These are phyloP conservation scores for Salvelinus namaycush DNA, from an alignment of 2,113 vertebrate genomes.

Conservation along the genomic window DNA sequence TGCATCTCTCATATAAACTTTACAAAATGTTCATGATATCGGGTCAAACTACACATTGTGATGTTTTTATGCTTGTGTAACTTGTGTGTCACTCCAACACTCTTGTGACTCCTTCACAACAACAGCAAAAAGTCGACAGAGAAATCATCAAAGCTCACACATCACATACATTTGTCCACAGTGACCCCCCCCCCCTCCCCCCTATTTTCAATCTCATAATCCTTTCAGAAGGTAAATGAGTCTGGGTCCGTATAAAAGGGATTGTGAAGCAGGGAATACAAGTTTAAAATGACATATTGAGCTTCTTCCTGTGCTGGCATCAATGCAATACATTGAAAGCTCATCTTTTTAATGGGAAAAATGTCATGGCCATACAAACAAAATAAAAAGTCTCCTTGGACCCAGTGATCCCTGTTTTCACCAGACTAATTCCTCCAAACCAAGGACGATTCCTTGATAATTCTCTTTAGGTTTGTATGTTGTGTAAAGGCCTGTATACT, in stretches of 20 bases:
- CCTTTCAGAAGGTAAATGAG: slow-evolving; percentile 46
- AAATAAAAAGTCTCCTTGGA: slow-evolving; percentile 28
- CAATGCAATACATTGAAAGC: slow-evolving; percentile 11
- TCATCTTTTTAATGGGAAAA: slow-evolving; percentile 20
- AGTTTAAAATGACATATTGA: slow-evolving; percentile 41
- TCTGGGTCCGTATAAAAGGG: slow-evolving; percentile 25
- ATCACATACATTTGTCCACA: neutral
- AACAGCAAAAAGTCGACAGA: neutral
- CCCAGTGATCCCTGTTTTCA: slow-evolving; percentile 47
- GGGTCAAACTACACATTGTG: no score
- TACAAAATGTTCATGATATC: no score
- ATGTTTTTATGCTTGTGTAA: no score
- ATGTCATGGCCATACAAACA: slow-evolving; percentile 10
- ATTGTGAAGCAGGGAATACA: slow-evolving; percentile 26
- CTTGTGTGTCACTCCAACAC: no score
- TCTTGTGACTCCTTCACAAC: no score
- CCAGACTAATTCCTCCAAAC: slow-evolving; percentile 34
- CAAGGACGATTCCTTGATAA: slow-evolving; percentile 52
- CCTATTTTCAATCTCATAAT: slow-evolving; percentile 37
- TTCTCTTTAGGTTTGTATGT: slow-evolving; percentile 31
- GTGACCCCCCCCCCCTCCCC: neutral
- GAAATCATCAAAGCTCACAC: neutral
- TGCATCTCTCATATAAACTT: no score
- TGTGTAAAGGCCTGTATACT: neutral
- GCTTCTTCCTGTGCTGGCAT: slow-evolving; percentile 29